A percentile compares a stretch with the other conserved stretches of the same genome.
Conservation (phyloP, 2,797 vertebrate species). For the Rhabdophis nuchalis region DNA sequence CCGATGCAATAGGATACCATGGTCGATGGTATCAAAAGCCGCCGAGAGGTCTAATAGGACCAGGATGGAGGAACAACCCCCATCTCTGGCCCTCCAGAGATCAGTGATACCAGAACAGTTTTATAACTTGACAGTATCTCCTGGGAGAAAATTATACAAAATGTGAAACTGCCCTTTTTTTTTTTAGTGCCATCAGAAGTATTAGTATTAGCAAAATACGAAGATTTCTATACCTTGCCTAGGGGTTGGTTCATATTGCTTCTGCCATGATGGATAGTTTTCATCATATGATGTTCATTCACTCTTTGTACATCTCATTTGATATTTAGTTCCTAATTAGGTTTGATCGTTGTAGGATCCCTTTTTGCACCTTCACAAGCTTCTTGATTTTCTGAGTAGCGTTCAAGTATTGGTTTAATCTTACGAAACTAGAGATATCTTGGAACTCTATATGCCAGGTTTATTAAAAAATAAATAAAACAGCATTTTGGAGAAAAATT, state of each 20-base stretch:
- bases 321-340: background rate
- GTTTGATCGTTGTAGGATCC: background rate
- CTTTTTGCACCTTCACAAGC: background rate
- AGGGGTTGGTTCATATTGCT: background rate
- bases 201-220: background rate
- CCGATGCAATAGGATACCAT: no score
- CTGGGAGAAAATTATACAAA: background rate
- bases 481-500: background rate
- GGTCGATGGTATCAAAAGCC: no score
- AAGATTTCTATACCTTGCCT: background rate
- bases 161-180: background rate
- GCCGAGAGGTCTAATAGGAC: no score
- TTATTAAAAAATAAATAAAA: background rate
- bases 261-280: background rate
- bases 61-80: no score
- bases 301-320: background rate
- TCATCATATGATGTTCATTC: background rate
- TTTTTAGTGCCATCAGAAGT: background rate
- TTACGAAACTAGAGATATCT: background rate
- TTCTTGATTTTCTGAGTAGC: background rate
- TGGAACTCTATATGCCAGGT: background rate
- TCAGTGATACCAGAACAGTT: background rate
- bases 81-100: no score
- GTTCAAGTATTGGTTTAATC: background rate
- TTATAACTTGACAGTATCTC: background rate